Evolutionary conservation across 2,797 vertebrate genomes (phyloP).

Genomic region (Sebastes iracundus): DNA sequence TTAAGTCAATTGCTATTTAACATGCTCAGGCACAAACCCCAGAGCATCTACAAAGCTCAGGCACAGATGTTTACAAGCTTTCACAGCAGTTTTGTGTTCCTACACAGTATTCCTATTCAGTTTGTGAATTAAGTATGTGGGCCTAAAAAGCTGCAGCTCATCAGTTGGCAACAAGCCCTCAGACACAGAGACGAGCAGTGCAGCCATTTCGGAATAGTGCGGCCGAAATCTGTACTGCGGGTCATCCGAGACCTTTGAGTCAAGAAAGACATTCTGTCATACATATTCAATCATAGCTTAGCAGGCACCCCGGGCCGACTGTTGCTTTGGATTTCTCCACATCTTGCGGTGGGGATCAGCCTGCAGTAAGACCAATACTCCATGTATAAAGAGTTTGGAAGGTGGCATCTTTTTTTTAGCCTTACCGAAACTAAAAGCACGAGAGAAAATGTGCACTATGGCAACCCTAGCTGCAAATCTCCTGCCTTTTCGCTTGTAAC

Average conservation of each 20-base stretch:
- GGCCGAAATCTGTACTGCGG: not conserved
- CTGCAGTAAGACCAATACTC: not conserved
- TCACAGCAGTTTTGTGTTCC: constrained; percentile 15
- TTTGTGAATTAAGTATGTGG: constrained; percentile 19
- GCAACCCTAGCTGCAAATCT: not conserved
- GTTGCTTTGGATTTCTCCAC: not conserved
- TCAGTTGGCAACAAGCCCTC: constrained; percentile 12
- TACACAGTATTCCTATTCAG: not conserved
- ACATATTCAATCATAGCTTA: not conserved
- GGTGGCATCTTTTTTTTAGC: not conserved
- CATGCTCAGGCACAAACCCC: constrained; percentile 5
- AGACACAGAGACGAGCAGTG: not conserved
- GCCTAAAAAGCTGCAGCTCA: constrained; percentile 13
- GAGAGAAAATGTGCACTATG: not conserved
- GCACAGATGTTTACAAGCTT: constrained; percentile 27
- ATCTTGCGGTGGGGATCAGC: not conserved
- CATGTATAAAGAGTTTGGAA: not conserved
- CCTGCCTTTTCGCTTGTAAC: not conserved
- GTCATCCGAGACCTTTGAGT: not conserved
- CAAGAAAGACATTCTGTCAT: not conserved
- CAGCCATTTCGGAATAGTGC: not conserved
- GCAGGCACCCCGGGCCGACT: not conserved
- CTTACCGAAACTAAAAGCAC: not conserved
- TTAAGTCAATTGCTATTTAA: constrained; percentile 16
- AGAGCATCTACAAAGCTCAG: not conserved